These are phyloP conservation scores for Abramis brama DNA, from an alignment of 2,113 vertebrate genomes.

Conservation along the genomic window DNA sequence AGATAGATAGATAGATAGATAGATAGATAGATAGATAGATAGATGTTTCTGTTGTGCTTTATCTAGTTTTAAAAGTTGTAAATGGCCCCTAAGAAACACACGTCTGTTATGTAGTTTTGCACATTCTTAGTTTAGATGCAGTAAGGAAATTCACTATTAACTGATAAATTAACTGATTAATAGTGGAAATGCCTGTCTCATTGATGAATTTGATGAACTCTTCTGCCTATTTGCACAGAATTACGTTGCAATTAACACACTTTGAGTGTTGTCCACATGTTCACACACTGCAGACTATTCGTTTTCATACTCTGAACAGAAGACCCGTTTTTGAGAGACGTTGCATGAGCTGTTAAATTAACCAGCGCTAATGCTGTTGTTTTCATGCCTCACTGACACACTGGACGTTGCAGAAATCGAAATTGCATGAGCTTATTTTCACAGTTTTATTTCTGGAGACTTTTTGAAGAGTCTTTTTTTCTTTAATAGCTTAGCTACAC, in stretches of 20 bases:
- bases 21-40: no score
- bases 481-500: background rate
- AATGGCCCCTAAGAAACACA: background rate
- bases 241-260: slow-evolving; percentile 6
- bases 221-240: slow-evolving; percentile 18
- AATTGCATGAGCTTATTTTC: slow-evolving; percentile 10
- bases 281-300: slow-evolving; percentile 18
- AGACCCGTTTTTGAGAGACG: background rate
- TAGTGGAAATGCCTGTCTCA: background rate
- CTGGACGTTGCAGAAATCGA: slow-evolving; percentile 7
- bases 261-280: slow-evolving; percentile 3
- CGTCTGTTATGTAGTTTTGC: background rate
- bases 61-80: background rate
- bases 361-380: slow-evolving; percentile 34
- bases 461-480: background rate
- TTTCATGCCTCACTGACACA: slow-evolving; percentile 15
- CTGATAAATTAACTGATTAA: background rate
- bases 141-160: background rate
- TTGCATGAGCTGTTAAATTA: slow-evolving; percentile 32
- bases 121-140: background rate
- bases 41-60: background rate
- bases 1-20: no score
- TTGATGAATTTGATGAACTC: background rate
- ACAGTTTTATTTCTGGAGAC: slow-evolving; percentile 1
- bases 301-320: background rate